Base-by-base conservation (phyloP, 2,113 vertebrate species). In the Triplophysa siluroides region DNA sequence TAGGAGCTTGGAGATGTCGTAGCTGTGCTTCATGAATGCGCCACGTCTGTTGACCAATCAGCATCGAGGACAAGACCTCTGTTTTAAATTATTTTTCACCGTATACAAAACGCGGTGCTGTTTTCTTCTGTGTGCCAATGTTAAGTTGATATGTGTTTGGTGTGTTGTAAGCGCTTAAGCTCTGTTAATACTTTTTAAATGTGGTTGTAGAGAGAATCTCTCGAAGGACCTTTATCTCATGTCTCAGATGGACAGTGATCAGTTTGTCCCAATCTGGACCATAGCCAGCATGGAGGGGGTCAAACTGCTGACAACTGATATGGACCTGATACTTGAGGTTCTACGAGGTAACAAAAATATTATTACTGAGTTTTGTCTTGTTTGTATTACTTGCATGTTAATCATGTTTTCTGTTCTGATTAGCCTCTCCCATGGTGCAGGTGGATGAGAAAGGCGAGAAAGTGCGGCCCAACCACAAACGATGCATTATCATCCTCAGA, bases 181-280 rank as follows among this genome's bases (percentile, higher is more conserved):
- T 68, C 13, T 50, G 21, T 50, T 47, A n/a, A 26, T 16, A 1
- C 1, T 23, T 62, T 1, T 79, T 67, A 13, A 4, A 13, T 4
- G 58, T 4, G 58, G 14, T 70, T 56, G 71, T 47, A 99, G 97
- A 84, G 97, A 98, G 88, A 99, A 99, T 87, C 93, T 99, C 56
- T 98, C 97, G 0, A 99, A 98, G 90, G 97, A 99, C 89, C 93
- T 99, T 41, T 99, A 99, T 89, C 88, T 99, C 88, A 97, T 99
- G 93, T 99, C 98, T 81, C 98, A 99, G 88, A 99, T 99, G 98
- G 98, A 99, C 85, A 97, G 96, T 43, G 98, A 99, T 90, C 97
- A 99, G 87, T 99, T 99, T 87, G 90, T 99, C 77, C 96, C 97
- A 0, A 96, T 99, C 87, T 99, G 97, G 97, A 99, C 97, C 26